phyloP scores from a whole-genome alignment of 2,888 invertebrate genomes.

The Drosophila rellima region DNA sequence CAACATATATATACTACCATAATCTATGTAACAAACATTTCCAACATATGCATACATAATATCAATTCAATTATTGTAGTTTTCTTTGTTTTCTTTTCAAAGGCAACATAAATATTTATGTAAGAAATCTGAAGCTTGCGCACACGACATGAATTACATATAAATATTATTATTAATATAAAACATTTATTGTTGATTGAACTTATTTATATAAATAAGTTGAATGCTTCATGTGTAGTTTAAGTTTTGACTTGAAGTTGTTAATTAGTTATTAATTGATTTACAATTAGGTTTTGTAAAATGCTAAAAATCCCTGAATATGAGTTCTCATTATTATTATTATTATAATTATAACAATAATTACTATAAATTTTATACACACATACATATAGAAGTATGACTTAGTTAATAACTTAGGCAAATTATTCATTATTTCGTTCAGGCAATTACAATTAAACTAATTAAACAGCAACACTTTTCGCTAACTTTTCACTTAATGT shows the following conservation, averaged over 20 bases:
- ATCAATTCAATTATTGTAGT: conserved; percentile 41
- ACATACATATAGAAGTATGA: conserved; percentile 45
- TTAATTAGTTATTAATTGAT: conserved; percentile 34
- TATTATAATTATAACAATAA: conserved; percentile 26
- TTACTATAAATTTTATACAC: conserved; percentile 45
- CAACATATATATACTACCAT: conserved; percentile 30
- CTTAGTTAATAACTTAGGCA: conserved; percentile 56
- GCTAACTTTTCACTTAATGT: conserved; percentile 41
- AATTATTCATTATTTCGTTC: conserved; percentile 40
- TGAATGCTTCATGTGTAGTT: conserved; percentile 48
- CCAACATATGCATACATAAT: conserved; percentile 65
- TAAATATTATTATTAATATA: conserved; percentile 56
- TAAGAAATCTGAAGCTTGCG: conserved; percentile 59
- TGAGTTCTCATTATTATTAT: conserved; percentile 76
- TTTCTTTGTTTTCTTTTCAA: conserved; percentile 27
- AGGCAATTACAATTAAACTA: conserved; percentile 42
- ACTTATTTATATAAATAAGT: conserved; percentile 43
- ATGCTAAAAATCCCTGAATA: conserved; percentile 86
- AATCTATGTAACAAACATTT: conserved; percentile 65
- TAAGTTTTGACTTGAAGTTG: conserved; percentile 29
- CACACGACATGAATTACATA: conserved; percentile 49
- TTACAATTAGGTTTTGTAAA: conserved; percentile 73
- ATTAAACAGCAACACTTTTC: conserved; percentile 64
- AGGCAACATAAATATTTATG: conserved; percentile 62
- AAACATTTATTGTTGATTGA: conserved; percentile 63